Evolutionary conservation across 37 sponge, comb jelly and placozoan genomes (phyloP).

Genomic region (Dysidea cf. avara): DNA sequence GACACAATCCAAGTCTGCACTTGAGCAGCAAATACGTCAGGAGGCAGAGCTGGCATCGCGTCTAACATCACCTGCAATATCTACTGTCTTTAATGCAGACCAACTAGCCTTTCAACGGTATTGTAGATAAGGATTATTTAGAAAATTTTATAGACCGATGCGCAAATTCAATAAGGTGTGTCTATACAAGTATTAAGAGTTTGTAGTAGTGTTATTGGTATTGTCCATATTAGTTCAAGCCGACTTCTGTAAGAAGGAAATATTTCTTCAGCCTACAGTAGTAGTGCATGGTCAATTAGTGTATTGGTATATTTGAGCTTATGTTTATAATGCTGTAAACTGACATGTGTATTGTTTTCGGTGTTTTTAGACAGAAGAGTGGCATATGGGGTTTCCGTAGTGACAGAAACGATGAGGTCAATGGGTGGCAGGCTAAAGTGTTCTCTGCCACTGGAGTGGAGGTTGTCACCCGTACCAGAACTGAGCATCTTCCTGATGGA

Average conservation of each 20-base stretch:
- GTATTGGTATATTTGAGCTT: background rate
- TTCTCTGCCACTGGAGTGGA: conserved; percentile 81
- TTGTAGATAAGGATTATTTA: background rate
- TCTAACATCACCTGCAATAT: conserved; percentile 67
- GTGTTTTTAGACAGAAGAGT: conserved; percentile 60
- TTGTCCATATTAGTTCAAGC: no score
- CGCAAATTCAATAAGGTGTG: no score
- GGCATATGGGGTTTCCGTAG: conserved; percentile 89
- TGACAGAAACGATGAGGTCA: conserved; percentile 73
- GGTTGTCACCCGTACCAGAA: conserved; percentile 79
- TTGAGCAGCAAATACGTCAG: conserved; percentile 39
- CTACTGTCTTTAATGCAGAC: conserved; percentile 70
- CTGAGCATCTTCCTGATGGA: conserved; percentile 88
- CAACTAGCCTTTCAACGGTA: conserved; percentile 71
- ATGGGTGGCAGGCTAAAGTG: conserved; percentile 75
- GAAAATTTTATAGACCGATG: no score
- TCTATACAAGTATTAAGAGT: no score
- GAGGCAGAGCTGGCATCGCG: conserved; percentile 59
- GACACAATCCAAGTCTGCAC: conserved; percentile 62
- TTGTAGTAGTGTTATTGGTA: no score
- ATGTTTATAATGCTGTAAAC: no score
- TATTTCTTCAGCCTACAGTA: background rate
- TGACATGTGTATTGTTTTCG: background rate
- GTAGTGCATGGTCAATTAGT: background rate
- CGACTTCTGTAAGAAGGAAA: no score